Evolutionary conservation across 2,797 vertebrate genomes (phyloP), one percentile per base, ranked within the genome.

Genomic region (Columba guinea): DNA sequence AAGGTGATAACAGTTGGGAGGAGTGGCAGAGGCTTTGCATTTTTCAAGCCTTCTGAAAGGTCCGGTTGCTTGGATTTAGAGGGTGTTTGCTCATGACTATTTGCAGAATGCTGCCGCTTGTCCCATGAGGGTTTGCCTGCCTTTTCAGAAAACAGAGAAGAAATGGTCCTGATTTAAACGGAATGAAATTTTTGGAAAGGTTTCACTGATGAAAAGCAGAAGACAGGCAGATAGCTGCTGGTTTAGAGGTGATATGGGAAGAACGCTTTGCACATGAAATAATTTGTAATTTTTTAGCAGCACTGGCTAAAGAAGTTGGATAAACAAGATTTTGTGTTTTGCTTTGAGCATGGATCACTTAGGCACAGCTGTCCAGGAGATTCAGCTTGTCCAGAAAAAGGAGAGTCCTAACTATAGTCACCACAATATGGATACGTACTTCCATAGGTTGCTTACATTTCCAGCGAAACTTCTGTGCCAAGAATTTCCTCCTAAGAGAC

Each of bases 31-130:
- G 21, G 37, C 20, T 81, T 21, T 69, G 26, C 37, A 82, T 87
- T 88, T 96, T 96, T 85, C 28, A 84, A 90, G 46, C 53, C 58
- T 44, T 51, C 44, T 94, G 82, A 68, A 77, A 75, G 34, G 55
- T 60, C 46, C 30, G 68, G 49, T 83, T 89, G 69, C 28, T 77
- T 82, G 24, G 41, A 48, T 52, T 28, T 41, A 60, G 88, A 88
- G n/a, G 48, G 68, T 16, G 4, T 68, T 92, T 6, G 0, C 51
- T 90, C 3, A 4, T 11, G 17, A 41, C 63, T 64, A 41, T 87
- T 88, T 1, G 5, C 71, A 75, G 56, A 92, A 85, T 48, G 64
- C 17, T 75, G 21, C 39, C 26, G 80, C 62, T 86, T 89, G 59
- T 84, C 24, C 51, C 28, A 3, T 37, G 62, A 64, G 58, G 21